Conservation (phyloP, 2,888 invertebrate genomes). For the Ischnura elegans region DNA sequence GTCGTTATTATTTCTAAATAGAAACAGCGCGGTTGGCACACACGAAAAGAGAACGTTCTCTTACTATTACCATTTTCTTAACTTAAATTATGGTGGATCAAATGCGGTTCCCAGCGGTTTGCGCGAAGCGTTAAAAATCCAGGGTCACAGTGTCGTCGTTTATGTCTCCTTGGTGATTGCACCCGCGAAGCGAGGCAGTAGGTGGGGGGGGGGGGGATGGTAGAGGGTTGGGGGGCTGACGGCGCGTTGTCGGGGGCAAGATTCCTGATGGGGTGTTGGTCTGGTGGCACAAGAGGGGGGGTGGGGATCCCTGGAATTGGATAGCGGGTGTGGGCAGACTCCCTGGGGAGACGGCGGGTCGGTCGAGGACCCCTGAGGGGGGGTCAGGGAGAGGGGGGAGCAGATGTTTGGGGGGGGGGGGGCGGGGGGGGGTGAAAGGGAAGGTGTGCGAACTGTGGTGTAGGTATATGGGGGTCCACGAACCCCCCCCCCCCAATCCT, state of each 20-base stretch:
- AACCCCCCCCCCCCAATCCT: not conserved
- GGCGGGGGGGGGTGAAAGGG: not conserved
- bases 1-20: no score
- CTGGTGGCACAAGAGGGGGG: not conserved
- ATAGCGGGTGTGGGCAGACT: conserved; percentile 56
- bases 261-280: conserved; percentile 40
- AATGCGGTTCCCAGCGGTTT: no score
- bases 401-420: not conserved
- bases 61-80: no score
- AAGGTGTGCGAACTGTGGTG: not conserved
- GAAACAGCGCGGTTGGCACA: no score
- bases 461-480: not conserved
- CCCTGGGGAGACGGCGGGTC: conserved; percentile 40
- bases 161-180: not conserved
- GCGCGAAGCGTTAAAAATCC: no score
- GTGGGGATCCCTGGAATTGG: conserved; percentile 34
- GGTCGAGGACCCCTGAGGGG: not conserved
- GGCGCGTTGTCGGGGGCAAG: not conserved
- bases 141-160: no score
- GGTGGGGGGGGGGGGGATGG: not conserved
- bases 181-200: not conserved
- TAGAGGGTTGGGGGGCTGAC: not conserved
- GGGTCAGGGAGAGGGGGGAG: not conserved
- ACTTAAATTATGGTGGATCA: no score
- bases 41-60: no score